Base-by-base conservation (phyloP, 2,888 invertebrate species). In the Xanthorhoe spadicearia region DNA sequence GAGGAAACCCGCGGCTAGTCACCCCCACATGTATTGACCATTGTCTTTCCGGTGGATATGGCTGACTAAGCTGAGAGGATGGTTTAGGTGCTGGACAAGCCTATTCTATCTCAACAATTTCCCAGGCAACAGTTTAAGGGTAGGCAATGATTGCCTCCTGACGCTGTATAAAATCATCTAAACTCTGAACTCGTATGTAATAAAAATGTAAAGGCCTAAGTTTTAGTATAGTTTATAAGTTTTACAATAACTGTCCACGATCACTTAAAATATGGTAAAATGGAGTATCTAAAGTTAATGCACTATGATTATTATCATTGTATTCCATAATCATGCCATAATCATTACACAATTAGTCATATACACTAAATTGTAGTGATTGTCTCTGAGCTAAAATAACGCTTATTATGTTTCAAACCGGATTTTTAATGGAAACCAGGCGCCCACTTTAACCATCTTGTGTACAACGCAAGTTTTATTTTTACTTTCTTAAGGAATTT, bases 301-400 rank as follows among this genome's bases (percentile, higher is more conserved):
- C 56, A 63, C 60, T 64, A 63, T 58, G 62, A 66, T 69, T 61
- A 68, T 67, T 32, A 66, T 68, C 66, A 62, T 66, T 51, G 58
- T 66, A n/a, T n/a, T n/a, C n/a, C n/a, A n/a, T n/a, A 62, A 61
- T 66, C 67, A 56, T 23, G 52, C 18, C 6, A 56, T 52, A 56
- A 64, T 55, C 43, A 61, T 58, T 53, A 49, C 53, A 61, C 15
- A 61, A 58, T 57, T 18, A 61, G 52, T 19, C 32, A 49, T 28
- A 10, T 28, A 19, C 59, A 54, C 55, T 19, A 48, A 61, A 61
- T 50, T 57, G 38, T 38, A 10, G 56, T 64, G 57, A 49, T 61
- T 56, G 28, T 57, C 52, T 61, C 8, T 64, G 10, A 48, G 56
- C 23, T 56, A 52, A 56, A 56, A 49, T 52, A 43, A 32, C n/a